Conservation (phyloP, 2,888 invertebrate genomes). For the Matsumyia berberina region DNA sequence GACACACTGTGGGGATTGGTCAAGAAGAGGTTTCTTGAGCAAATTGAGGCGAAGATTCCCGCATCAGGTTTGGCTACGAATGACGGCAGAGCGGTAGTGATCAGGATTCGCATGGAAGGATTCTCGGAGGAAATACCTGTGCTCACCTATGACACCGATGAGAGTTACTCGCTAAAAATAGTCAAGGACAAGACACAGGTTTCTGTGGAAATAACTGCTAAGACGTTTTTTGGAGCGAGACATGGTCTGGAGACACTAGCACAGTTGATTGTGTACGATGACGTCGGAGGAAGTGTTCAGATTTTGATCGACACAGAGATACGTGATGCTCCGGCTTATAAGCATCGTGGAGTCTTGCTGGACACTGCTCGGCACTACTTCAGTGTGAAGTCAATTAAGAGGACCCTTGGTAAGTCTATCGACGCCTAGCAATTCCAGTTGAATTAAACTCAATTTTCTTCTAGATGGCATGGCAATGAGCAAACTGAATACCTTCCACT, state of each 20-base stretch:
- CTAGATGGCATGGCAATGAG: constrained; percentile 92
- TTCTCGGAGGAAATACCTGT: constrained; percentile 35
- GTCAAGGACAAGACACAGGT: constrained; percentile 82
- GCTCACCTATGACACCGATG: constrained; percentile 84
- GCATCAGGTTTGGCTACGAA: constrained; percentile 62
- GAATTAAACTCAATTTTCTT: constrained; percentile 4
- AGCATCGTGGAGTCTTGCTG: constrained; percentile 92
- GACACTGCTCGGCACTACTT: constrained; percentile 95
- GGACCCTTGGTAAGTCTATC: constrained; percentile 86
- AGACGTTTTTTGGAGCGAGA: constrained; percentile 86
- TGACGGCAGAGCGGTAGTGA: constrained; percentile 82
- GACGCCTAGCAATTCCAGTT: neutral
- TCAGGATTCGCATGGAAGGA: constrained; percentile 80
- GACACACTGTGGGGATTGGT: constrained; percentile 74
- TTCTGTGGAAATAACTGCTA: constrained; percentile 84
- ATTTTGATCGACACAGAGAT: constrained; percentile 87
- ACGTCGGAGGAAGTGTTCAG: constrained; percentile 80
- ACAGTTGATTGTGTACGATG: constrained; percentile 78
- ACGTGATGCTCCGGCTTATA: constrained; percentile 91
- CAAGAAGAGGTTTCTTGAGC: constrained; percentile 80
- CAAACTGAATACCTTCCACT: constrained; percentile 95
- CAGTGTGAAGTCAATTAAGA: constrained; percentile 88
- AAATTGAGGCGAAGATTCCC: constrained; percentile 77
- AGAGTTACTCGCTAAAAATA: constrained; percentile 83
- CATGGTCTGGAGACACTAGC: constrained; percentile 86